These are phyloP conservation scores for Morpho helenor DNA, from an alignment of 2,888 invertebrate genomes.

Conservation along the genomic window DNA sequence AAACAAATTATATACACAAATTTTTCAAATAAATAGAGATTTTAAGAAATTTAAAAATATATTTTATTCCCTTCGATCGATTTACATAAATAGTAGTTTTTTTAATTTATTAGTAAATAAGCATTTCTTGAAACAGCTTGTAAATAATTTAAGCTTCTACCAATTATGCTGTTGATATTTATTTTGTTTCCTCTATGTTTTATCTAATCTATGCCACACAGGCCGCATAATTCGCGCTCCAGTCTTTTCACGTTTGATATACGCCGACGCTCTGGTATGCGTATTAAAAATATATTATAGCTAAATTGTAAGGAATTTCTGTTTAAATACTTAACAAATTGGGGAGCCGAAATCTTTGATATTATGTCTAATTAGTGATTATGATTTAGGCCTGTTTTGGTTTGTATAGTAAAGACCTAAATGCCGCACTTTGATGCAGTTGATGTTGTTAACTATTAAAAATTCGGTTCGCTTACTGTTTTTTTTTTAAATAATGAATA, in stretches of 20 bases:
- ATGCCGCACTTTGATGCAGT: too few species aligned
- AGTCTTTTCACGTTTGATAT: conserved; percentile 23
- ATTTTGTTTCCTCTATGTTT: conserved; percentile 2
- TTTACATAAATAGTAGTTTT: too few species aligned
- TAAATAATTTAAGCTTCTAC: too few species aligned
- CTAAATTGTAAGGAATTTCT: conserved; percentile 15
- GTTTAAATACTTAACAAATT: conserved; percentile 11
- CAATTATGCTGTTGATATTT: neutral
- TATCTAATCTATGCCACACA: conserved; percentile 28
- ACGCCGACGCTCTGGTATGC: conserved; percentile 30
- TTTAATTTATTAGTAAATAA: too few species aligned
- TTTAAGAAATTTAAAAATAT: too few species aligned
- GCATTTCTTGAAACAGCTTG: too few species aligned
- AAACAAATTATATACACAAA: too few species aligned
- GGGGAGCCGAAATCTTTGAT: conserved; percentile 7
- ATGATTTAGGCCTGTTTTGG: conserved; percentile 8
- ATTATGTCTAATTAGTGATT: conserved; percentile 14
- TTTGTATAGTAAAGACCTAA: neutral
- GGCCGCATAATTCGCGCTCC: conserved; percentile 28
- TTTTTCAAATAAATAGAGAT: too few species aligned
- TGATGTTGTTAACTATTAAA: too few species aligned
- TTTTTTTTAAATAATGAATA: too few species aligned
- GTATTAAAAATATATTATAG: conserved; percentile 27
- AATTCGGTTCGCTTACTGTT: too few species aligned
- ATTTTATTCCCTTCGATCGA: too few species aligned